These are phyloP conservation scores for Dunckerocampus dactyliophorus DNA, from an alignment of 2,113 vertebrate genomes.

Conservation along the genomic window DNA sequence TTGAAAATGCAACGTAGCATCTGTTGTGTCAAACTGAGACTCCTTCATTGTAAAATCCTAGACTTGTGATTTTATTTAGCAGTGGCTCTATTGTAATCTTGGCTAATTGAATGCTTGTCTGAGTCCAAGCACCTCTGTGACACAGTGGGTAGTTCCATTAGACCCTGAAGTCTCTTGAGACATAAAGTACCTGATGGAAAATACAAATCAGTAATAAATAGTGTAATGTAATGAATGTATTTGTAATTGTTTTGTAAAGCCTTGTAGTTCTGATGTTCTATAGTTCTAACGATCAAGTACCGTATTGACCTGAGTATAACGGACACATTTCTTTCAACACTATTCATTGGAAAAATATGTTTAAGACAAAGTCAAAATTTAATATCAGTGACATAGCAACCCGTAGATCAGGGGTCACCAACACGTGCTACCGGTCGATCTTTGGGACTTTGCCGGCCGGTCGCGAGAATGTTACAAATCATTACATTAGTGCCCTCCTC, in stretches of 20 bases:
- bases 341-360: too few species aligned
- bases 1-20: constrained; percentile 35
- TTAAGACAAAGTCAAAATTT: too few species aligned
- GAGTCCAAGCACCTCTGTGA: constrained; percentile 24
- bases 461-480: too few species aligned
- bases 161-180: neutral
- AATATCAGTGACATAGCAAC: too few species aligned
- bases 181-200: constrained; percentile 2
- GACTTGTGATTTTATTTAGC: constrained; percentile 32
- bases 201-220: constrained; percentile 5
- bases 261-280: neutral
- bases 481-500: too few species aligned
- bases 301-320: too few species aligned
- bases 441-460: too few species aligned
- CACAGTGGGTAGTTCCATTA: constrained; percentile 20
- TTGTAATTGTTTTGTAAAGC: neutral
- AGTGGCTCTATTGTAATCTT: constrained; percentile 31
- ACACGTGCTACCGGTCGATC: too few species aligned
- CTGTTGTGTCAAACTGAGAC: constrained; percentile 29
- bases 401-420: too few species aligned
- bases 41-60: constrained; percentile 29
- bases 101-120: constrained; percentile 33
- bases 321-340: too few species aligned
- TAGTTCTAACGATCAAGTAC: too few species aligned
- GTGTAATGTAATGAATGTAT: too few species aligned